Base-by-base conservation (phyloP, 1,140 invertebrate genomes). In the Oscheius sp. region DNA sequence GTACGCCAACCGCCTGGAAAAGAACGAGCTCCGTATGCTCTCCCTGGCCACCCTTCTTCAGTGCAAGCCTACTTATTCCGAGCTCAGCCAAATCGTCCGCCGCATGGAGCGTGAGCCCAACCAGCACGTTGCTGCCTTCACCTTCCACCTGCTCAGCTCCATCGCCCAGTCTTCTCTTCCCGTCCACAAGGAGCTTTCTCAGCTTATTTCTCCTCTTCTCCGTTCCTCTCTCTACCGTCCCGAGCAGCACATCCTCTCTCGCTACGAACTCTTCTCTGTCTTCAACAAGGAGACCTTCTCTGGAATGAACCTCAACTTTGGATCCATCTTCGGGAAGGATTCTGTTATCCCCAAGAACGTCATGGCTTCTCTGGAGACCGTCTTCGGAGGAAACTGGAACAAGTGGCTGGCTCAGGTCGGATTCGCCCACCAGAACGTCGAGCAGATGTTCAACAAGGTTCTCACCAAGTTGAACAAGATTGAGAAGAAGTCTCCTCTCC, bases 71-170 rank as follows among this genome's bases (percentile, higher is more conserved):
- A 38, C 69, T n/a, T 55, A 65, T 20, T 62, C 67, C n/a, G 45
- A 77, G 20, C 45, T 73, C 74, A 68, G 36, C 20, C 61, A 72
- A 31, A 75, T 84, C 45, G 79, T 77, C 20, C 38, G 69, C 7
- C 72, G 59, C 3, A 72, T 84, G 36, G 42, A 76, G 18, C 63
- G 42, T 13, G 84, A 85, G 55, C 52, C 64, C 10, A 81, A 81
- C 59, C 74, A 77, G 15, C 77, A 83, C 26, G 81, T 85, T 26
- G 78, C 77, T 32, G 77, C 80, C 7, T 85, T 80, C 74, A 75
- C 78, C 35, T 76, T 59, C 46, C 42, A 64, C 46, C 26, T 52
- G 28, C 49, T 68, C 52, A 23, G 31, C 26, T 31, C 23, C 13
- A 36, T 78, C 28, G 35, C 68, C 29, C 35, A 46, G 20, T 69